phyloP scores from a whole-genome alignment of 1,140 invertebrate species.

The Brachionus plicatilis region DNA sequence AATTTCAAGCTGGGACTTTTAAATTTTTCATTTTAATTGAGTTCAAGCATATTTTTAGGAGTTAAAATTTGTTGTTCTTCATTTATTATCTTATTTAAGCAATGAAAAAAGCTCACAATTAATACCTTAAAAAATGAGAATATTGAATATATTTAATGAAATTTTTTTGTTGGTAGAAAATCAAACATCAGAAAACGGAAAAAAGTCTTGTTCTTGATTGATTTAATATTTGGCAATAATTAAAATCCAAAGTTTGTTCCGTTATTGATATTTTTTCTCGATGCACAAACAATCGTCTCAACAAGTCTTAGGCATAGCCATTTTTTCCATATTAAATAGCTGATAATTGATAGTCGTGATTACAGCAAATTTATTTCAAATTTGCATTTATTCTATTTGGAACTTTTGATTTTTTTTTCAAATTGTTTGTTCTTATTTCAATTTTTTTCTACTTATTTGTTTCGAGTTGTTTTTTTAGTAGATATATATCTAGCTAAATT shows the following conservation, averaged over 20 bases:
- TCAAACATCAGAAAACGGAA: not conserved
- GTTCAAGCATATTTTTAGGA: no score
- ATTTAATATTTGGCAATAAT: slow-evolving; percentile 1
- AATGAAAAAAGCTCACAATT: no score
- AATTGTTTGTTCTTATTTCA: slow-evolving; percentile 26
- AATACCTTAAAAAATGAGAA: no score
- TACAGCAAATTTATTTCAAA: not conserved
- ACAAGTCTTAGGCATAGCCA: not conserved
- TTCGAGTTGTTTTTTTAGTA: not conserved
- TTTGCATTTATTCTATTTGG: not conserved
- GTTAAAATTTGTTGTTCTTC: no score
- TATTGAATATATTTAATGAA: not conserved
- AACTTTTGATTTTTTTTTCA: not conserved
- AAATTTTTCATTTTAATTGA: no score
- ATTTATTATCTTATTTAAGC: no score
- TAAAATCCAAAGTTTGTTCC: slow-evolving; percentile 10
- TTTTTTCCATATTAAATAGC: not conserved
- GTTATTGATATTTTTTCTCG: slow-evolving; percentile 3
- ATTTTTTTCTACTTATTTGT: not conserved
- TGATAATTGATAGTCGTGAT: not conserved
- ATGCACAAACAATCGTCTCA: not conserved
- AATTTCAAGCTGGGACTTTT: no score
- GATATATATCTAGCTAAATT: slow-evolving; percentile 12
- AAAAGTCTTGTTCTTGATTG: not conserved
- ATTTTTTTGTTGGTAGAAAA: not conserved